Conservation (phyloP, 2,113 vertebrate species). For the Pseudorasbora parva region DNA sequence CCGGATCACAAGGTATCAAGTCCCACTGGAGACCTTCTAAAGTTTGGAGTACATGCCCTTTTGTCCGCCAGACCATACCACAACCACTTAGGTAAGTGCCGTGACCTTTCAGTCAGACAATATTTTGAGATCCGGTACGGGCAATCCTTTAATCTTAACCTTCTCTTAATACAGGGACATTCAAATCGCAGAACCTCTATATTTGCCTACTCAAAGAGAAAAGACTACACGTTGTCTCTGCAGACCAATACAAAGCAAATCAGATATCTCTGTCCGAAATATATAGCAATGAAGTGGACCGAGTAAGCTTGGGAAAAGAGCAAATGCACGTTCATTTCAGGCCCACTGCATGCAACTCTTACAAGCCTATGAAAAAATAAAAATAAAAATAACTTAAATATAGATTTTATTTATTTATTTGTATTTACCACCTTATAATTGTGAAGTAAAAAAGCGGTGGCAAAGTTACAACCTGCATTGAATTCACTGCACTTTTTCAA, state of each 20-base stretch:
- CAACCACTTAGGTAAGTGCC: slow-evolving; percentile 86
- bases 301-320: neutral
- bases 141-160: neutral
- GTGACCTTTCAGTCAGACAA: slow-evolving; percentile 3
- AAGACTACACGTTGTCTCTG: neutral
- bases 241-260: neutral
- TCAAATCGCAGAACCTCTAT: slow-evolving; percentile 18
- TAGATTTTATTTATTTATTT: too few relatives aligned
- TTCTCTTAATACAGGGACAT: slow-evolving; percentile 19
- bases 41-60: slow-evolving; percentile 94
- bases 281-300: neutral
- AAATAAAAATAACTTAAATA: too few relatives aligned
- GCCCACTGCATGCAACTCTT: neutral
- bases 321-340: neutral
- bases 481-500: neutral
- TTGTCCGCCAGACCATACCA: slow-evolving; percentile 90
- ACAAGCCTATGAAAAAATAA: neutral
- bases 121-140: neutral
- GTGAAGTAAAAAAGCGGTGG: neutral
- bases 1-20: slow-evolving; percentile 84
- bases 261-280: neutral
- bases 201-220: slow-evolving; percentile 18
- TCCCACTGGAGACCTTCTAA: slow-evolving; percentile 88
- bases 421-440: neutral
- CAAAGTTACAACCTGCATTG: neutral